Evolutionary conservation across 2,113 vertebrate genomes (phyloP), one percentile per base, ranked within the genome.

Genomic region (Chaenogobius annularis): DNA sequence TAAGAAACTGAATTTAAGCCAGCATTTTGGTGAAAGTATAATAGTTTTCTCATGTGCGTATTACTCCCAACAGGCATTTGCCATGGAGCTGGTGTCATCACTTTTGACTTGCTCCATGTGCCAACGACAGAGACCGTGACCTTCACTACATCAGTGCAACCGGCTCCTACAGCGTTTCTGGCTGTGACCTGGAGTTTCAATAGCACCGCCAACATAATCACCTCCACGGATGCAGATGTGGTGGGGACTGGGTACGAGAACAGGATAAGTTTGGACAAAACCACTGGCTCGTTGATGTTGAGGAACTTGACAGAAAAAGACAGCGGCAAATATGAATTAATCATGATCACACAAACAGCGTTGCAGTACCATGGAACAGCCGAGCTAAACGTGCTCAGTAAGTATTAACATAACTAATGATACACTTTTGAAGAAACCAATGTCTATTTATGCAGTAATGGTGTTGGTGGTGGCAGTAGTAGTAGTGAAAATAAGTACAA

Each of bases 181-280:
- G 78, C 70, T 3, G 0, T 86, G 59, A 69, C 64, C 10, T 86
- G 78, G 81, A 79, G 59, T 62, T 48, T 86, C 73, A 83, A 75
- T 9, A n/a, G 15, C 2, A 74, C 61, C 67, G 15, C 8, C 56
- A 78, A 68, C 4, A 20, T 85, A 15, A 67, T 81, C 23, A 83
- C 78, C 2, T 81, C 75, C 5, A 69, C 70, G 37, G 50, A 19
- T 11, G 22, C 3, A 0, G 72, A 75, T 23, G 19, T 71, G 7
- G 67, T 78, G 15, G 80, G 69, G 62, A 19, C 20, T 13, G 78
- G 43, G 20, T 83, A 78, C 14, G 52, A 75, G 65, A 70, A 69
- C 75, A 65, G 84, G 64, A 55, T 83, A 26, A 65, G 10, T 5
- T 46, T 85, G 46, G 54, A 83, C 47, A 83, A 63, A 52, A 7